Base-by-base conservation (phyloP, 2,888 invertebrate genomes). In the Rambutsinella grinnellia region DNA sequence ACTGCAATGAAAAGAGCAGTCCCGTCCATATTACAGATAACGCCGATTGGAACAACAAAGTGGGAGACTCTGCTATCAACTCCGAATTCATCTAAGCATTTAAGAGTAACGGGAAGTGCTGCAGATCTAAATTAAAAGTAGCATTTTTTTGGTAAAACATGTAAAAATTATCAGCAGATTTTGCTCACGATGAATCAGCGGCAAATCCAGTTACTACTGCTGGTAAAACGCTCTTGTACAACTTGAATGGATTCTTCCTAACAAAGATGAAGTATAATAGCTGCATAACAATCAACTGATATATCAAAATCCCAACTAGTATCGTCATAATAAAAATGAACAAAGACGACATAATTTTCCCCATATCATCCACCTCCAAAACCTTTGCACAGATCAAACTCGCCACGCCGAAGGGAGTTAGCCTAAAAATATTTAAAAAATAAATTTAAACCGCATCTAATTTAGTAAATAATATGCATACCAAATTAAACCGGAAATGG, bases 401-500 rank as follows among this genome's bases (percentile, higher is more conserved):
- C 85, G 93, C 92, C 69, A 95, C 93, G 24, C 95, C 95, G 19
- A 95, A 85, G 0, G 95, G 95, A 0, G 94, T 94, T 82, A 93
- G 89, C 89, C 90, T 90, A 85, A 19, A 23, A 44, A 19, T 24
- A 65, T 63, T 36, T 36, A 13, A 13, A 8, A 21, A 17, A 36
- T 19, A 24, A 28, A 5, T 47, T 56, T 49, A 47, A 2, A 21
- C 54, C 24, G n/a, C 27, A 24, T 47, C 21, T 47, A 19, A 44
- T 47, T 62, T 44, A 23, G 5, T 13, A 57, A 23, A 47, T 46
- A 13, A 21, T 53, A 26, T 57, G 54, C 5, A 13, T 57, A 90
- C 95, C 95, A 95, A 92, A 96, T 95, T 10, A 95, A 93, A n/a
- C 93, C 92, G n/a, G 93, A 93, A 58, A 96, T 94, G 91, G 96